A percentile compares a stretch with the other conserved stretches of the same genome.
These are phyloP conservation scores for Hydractinia echinata DNA, from an alignment of 30 jellyfish, hydroid and myxozoan species.

Conservation along the genomic window DNA sequence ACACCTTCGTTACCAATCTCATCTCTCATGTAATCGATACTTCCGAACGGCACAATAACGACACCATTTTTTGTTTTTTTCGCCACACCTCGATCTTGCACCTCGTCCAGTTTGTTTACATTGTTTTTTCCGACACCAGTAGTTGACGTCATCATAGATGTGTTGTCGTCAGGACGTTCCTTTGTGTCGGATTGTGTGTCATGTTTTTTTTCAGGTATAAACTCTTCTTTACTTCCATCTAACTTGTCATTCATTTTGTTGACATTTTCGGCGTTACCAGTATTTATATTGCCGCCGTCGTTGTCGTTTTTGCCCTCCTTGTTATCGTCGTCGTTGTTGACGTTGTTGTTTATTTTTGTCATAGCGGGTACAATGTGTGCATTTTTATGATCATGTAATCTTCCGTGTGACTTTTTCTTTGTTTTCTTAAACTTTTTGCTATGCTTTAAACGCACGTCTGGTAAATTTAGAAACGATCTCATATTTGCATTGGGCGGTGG, in stretches of 20 bases:
- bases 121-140: conserved; percentile 3
- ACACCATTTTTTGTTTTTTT: conserved; percentile 23
- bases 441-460: not conserved
- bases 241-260: not conserved
- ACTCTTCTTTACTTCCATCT: not conserved
- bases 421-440: not conserved
- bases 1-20: conserved; percentile 6
- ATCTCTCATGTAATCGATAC: conserved; percentile 1
- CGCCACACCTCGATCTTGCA: conserved; percentile 9
- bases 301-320: not conserved
- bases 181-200: not conserved
- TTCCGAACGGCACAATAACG: conserved; percentile 19
- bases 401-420: too few species aligned
- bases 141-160: not conserved
- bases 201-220: not conserved
- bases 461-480: not conserved
- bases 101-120: too few species aligned
- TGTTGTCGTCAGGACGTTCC: not conserved
- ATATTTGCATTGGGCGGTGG: conserved; percentile 12
- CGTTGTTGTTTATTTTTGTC: too few species aligned
- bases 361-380: too few species aligned
- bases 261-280: not conserved
- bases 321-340: not conserved
- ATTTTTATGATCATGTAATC: too few species aligned
- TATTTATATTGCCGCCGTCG: not conserved